Evolutionary conservation across 2,888 invertebrate species (phyloP), one percentile per base, ranked within the genome.

Genomic region (Hanleya hanleyi): DNA sequence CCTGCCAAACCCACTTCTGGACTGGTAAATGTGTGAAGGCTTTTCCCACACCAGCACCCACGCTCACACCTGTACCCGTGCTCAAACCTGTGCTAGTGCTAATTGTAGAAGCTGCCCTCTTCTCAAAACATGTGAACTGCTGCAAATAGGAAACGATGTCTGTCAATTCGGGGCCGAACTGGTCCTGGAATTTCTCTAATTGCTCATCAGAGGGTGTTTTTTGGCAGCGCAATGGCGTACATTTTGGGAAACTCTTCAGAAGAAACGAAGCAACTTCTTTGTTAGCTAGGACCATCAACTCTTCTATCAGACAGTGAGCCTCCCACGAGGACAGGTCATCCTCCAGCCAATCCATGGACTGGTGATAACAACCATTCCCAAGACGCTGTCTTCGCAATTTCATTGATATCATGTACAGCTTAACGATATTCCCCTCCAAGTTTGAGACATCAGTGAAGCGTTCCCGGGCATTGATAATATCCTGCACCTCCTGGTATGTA

Each of bases 201-300:
- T 74, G 75, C n/a, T 75, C 49, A n/a, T 68, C 74, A 36, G 77
- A 76, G 1, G 87, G 87, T 4, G 77, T 69, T 0, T 72, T 70
- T 74, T 88, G 88, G 29, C 81, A 71, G 57, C 80, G 74, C 9
- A 88, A 75, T 1, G 88, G 88, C 3, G 81, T 83, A 15, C 70
- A 70, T n/a, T 80, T 71, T 1, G 84, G 85, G 69, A 80, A 86
- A 6, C 64, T 75, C 9, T 73, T 69, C 15, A 81, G 61, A 32
- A 89, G 77, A 32, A 83, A 74, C 47, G 75, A 75, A 1, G 85
- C 87, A 7, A 87, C 81, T 64, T 85, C 78, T 47, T 76, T 76
- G 75, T 87, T 84, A 15, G 86, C 80, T 70, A 81, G 81, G 15
- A 88, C 78, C 76, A 84, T 76, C 47, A 89, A 76, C 79, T 89